Conservation (phyloP, 2,888 invertebrate genomes). For the Geophilus truncorum region DNA sequence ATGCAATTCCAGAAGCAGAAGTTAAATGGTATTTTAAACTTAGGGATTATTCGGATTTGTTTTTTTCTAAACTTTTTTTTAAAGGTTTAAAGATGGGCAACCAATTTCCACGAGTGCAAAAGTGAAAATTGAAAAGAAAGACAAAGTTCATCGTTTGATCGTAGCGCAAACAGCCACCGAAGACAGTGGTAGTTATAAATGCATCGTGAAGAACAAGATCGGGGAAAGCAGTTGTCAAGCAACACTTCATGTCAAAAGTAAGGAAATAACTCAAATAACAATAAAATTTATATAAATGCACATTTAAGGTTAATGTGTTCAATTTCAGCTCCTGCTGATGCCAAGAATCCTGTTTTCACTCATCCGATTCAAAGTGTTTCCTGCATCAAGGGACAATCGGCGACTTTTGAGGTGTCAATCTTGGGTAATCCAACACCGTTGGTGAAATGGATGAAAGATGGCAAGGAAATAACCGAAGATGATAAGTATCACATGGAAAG, state of each 20-base stretch:
- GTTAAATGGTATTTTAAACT: constrained; percentile 43
- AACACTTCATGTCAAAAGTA: constrained; percentile 35
- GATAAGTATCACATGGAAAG: constrained; percentile 61
- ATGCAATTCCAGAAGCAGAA: constrained; percentile 60
- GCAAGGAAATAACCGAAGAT: constrained; percentile 62
- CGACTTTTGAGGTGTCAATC: constrained; percentile 65
- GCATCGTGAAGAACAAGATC: constrained; percentile 34
- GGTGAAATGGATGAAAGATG: constrained; percentile 73
- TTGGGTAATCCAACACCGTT: constrained; percentile 87
- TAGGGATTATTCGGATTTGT: neutral
- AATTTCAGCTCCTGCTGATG: constrained; percentile 35
- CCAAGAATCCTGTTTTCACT: constrained; percentile 33
- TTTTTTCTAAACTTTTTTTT: neutral
- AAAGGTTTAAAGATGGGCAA: constrained; percentile 40
- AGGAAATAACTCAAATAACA: neutral
- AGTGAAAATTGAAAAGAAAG: constrained; percentile 54
- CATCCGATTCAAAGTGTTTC: constrained; percentile 58
- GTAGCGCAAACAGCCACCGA: constrained; percentile 30
- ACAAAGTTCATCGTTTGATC: constrained; percentile 66
- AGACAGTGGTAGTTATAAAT: constrained; percentile 34
- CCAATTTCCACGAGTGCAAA: constrained; percentile 37
- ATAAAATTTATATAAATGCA: neutral
- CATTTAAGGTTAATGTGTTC: neutral
- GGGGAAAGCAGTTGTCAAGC: constrained; percentile 34
- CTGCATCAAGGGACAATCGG: constrained; percentile 64